Conservation (phyloP, 2,113 vertebrate species). For the Perognathus longimembris region DNA sequence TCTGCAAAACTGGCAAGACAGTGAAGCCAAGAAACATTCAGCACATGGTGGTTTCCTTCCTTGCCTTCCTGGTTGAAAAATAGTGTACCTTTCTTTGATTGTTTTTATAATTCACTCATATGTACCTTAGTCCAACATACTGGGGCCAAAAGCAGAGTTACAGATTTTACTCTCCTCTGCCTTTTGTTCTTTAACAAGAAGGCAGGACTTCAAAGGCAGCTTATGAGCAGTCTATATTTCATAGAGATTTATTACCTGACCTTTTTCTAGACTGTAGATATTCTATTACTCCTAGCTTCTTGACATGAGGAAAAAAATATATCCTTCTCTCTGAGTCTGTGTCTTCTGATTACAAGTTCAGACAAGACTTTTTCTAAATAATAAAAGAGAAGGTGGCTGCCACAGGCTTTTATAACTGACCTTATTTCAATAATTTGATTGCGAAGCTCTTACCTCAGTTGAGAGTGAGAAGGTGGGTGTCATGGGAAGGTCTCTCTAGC, state of each 20-base stretch:
- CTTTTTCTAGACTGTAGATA: slow-evolving; percentile 38
- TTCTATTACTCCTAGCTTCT: slow-evolving; percentile 31
- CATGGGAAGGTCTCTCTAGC: not conserved
- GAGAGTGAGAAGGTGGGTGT: slow-evolving; percentile 40
- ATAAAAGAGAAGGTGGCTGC: slow-evolving; percentile 16
- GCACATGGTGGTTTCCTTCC: not conserved
- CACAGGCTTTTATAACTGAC: slow-evolving; percentile 28
- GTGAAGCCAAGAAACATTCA: not conserved
- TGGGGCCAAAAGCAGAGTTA: not conserved
- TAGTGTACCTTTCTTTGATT: not conserved
- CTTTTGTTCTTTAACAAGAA: slow-evolving; percentile 33
- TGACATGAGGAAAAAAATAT: slow-evolving; percentile 21
- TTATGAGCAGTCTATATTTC: not conserved
- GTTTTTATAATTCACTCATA: not conserved
- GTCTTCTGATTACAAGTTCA: slow-evolving; percentile 50
- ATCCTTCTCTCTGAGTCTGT: slow-evolving; percentile 9
- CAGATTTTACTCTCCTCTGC: not conserved
- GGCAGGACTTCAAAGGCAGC: not conserved
- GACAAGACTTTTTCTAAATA: slow-evolving; percentile 34
- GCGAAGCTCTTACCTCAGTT: slow-evolving; percentile 40
- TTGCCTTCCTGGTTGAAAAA: not conserved
- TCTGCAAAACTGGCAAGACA: not conserved
- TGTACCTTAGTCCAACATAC: not conserved
- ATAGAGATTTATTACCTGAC: not conserved
- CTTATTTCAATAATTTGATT: slow-evolving; percentile 54